phyloP scores from a whole-genome alignment of 1,140 invertebrate genomes.

The Atopsyche davidsoni region DNA sequence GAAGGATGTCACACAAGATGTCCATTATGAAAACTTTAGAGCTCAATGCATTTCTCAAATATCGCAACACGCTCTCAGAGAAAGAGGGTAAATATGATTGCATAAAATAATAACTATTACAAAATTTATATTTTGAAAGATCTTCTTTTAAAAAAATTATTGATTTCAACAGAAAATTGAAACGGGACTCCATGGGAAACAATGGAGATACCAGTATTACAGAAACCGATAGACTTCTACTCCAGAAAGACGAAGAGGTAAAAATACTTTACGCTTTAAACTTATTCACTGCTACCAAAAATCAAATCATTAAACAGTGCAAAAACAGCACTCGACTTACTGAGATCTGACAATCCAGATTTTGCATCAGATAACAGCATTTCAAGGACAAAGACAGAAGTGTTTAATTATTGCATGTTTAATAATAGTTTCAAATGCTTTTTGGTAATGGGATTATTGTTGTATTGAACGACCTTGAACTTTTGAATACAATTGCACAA shows the following conservation, averaged over 20 bases:
- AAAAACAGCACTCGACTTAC: too few species aligned
- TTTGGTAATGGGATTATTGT: too few species aligned
- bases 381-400: too few species aligned
- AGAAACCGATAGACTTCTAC: conserved; percentile 77
- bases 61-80: conserved; percentile 75
- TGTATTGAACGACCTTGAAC: too few species aligned
- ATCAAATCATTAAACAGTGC: background rate
- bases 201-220: conserved; percentile 68
- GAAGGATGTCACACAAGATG: conserved; percentile 90
- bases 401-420: too few species aligned
- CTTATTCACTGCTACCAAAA: background rate
- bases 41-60: conserved; percentile 86
- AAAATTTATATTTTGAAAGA: background rate
- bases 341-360: too few species aligned
- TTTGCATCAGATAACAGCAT: too few species aligned
- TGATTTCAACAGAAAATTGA: conserved; percentile 65
- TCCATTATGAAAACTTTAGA: conserved; percentile 95
- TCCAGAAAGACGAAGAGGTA: conserved; percentile 93
- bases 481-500: too few species aligned
- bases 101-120: conserved; percentile 2
- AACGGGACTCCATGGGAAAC: conserved; percentile 78
- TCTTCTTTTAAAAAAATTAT: conserved; percentile 15
- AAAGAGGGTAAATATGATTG: conserved; percentile 60
- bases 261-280: conserved; percentile 18
- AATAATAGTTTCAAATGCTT: too few species aligned